These are phyloP conservation scores for Oreocharis arfaki DNA, from an alignment of 2,113 vertebrate species.

Conservation along the genomic window DNA sequence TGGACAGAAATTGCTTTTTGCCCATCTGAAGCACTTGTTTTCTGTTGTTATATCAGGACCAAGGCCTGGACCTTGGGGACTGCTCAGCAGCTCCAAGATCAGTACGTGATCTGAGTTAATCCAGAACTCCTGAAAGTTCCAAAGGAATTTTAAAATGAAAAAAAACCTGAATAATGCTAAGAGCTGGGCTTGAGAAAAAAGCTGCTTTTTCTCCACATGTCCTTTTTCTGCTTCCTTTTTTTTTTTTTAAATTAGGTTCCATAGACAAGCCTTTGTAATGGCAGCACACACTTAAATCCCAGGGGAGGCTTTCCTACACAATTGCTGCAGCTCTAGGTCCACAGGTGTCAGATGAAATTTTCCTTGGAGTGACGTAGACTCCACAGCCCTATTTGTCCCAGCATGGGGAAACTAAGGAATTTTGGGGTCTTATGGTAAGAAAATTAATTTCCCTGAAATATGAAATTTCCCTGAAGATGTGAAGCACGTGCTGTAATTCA, in stretches of 20 bases:
- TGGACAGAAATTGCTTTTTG: background rate
- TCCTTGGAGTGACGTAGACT: background rate
- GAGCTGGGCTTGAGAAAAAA: background rate
- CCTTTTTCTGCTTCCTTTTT: background rate
- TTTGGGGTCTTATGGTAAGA: rapidly evolving
- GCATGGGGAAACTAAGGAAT: background rate
- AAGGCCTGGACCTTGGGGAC: background rate
- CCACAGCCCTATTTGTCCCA: background rate
- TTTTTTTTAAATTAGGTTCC: background rate
- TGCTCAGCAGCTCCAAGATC: background rate
- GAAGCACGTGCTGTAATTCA: background rate
- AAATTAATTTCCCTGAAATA: background rate
- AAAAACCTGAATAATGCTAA: background rate
- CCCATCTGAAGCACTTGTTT: background rate
- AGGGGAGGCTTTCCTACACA: background rate
- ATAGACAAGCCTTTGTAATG: background rate
- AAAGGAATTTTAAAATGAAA: background rate
- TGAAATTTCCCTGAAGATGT: background rate
- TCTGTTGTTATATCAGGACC: rapidly evolving
- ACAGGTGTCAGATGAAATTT: background rate
- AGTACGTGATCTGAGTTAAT: background rate
- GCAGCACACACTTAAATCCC: background rate
- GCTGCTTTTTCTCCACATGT: rapidly evolving
- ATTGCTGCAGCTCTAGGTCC: background rate
- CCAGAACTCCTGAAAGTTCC: background rate